Percentiles rank a stretch among this genome's conserved stretches.
Conservation (phyloP, 2,797 vertebrate genomes). For the Premnoplex brunnescens region DNA sequence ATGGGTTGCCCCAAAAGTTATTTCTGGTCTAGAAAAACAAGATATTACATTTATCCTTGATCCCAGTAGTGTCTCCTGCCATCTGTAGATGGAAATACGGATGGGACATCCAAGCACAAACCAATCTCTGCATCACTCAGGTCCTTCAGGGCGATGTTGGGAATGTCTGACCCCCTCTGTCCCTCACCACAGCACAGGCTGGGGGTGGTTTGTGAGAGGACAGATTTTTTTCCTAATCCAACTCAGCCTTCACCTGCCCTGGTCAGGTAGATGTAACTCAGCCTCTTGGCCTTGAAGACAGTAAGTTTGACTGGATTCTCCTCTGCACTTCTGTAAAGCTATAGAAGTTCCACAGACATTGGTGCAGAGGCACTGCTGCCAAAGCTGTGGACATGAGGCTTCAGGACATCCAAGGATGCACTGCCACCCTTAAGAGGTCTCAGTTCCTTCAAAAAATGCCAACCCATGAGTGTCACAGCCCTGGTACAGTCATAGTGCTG, state of each 20-base stretch:
- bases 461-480: not conserved
- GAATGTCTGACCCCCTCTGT: not conserved
- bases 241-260: not conserved
- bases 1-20: not conserved
- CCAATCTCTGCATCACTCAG: not conserved
- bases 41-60: not conserved
- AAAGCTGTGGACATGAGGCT: not conserved
- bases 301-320: not conserved
- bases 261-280: not conserved
- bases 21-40: not conserved
- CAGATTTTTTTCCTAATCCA: not conserved
- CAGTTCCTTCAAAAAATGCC: not conserved
- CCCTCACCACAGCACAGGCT: not conserved
- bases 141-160: not conserved
- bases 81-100: not conserved
- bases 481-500: not conserved
- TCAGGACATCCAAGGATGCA: not conserved
- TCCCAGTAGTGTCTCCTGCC: not conserved
- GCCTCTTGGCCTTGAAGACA: not conserved
- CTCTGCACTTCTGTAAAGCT: not conserved
- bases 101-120: not conserved
- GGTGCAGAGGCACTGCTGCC: not conserved
- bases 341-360: not conserved
- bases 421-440: rapidly evolving
- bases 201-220: not conserved